Percentiles rank a stretch among this genome's conserved stretches.
Conservation (phyloP, 1,140 invertebrate genomes). For the Listronotus bonariensis region DNA sequence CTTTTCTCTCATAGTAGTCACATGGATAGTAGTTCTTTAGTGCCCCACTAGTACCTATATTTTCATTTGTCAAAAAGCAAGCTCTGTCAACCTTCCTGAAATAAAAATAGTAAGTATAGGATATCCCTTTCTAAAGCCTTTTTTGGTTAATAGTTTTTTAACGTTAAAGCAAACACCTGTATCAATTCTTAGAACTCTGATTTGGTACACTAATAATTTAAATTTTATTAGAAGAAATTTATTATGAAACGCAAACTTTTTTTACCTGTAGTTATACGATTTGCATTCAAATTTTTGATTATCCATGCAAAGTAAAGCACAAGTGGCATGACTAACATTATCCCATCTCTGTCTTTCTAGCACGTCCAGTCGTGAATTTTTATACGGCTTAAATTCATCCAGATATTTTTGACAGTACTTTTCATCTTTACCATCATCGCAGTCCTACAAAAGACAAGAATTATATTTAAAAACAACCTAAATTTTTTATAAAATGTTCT, state of each 20-base stretch:
- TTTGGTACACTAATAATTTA: no score
- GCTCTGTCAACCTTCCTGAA: slow-evolving; percentile 58
- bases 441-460: slow-evolving; percentile 58
- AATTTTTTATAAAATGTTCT: not conserved
- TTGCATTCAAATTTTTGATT: slow-evolving; percentile 63
- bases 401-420: slow-evolving; percentile 49
- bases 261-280: slow-evolving; percentile 68
- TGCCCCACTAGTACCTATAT: slow-evolving; percentile 63
- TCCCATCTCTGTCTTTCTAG: slow-evolving; percentile 64
- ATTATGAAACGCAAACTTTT: not conserved
- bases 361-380: slow-evolving; percentile 56
- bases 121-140: no score
- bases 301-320: slow-evolving; percentile 64
- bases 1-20: slow-evolving; percentile 66
- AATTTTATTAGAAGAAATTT: no score
- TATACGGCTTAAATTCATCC: slow-evolving; percentile 50
- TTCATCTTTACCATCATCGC: slow-evolving; percentile 68
- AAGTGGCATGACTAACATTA: slow-evolving; percentile 61
- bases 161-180: no score
- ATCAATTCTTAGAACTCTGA: no score
- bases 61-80: slow-evolving; percentile 65
- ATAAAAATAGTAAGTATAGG: no score
- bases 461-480: no score
- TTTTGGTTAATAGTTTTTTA: no score
- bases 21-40: slow-evolving; percentile 56